Percentiles rank a stretch among this genome's conserved stretches.
These are phyloP conservation scores for Trachelus stipa DNA, from an alignment of 2,888 invertebrate species.

Conservation along the genomic window DNA sequence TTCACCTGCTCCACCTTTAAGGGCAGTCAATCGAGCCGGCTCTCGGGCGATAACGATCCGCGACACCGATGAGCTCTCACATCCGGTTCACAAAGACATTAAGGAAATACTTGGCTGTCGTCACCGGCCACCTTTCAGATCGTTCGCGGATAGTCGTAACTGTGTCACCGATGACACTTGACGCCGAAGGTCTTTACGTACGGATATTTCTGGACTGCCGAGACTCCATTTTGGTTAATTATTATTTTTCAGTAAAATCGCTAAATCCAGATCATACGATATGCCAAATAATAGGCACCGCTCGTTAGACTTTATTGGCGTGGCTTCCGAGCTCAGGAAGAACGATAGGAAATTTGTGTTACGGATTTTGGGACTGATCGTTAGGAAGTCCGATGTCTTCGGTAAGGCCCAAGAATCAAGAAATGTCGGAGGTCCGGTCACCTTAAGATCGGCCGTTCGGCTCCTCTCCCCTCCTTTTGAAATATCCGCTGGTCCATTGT, in stretches of 20 bases:
- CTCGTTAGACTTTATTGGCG: neutral
- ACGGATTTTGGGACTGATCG: neutral
- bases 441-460: neutral
- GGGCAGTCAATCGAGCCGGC: neutral
- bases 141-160: neutral
- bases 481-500: neutral
- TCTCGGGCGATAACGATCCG: neutral
- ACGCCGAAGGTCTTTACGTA: neutral
- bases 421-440: neutral
- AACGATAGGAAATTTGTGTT: neutral
- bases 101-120: constrained; percentile 1
- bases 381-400: neutral
- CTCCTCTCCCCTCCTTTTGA: too few species aligned
- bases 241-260: constrained; percentile 36
- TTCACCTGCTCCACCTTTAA: neutral
- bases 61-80: neutral
- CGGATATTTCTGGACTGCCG: neutral
- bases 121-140: neutral
- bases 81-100: constrained; percentile 7
- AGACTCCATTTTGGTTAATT: constrained; percentile 11
- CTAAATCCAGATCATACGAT: constrained; percentile 11
- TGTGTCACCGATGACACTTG: constrained; percentile 2
- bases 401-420: neutral
- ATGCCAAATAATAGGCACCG: neutral
- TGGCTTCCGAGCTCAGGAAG: neutral